Evolutionary conservation across 1,140 invertebrate genomes (phyloP).

Genomic region (Parasteatoda tepidariorum): DNA sequence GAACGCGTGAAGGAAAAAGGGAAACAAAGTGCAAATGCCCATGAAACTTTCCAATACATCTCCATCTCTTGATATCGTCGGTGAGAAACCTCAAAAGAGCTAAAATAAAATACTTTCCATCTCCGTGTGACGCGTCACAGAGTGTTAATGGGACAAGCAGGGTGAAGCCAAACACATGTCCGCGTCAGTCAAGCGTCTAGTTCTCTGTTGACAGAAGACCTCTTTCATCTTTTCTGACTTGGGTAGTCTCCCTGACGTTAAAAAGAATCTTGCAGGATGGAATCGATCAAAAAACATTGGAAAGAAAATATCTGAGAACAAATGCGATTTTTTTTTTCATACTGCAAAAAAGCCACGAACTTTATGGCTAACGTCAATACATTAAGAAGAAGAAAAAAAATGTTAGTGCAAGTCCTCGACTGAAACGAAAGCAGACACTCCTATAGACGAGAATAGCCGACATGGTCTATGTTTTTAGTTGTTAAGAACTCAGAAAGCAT

Average conservation of each 20-base stretch:
- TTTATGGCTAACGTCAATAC: too few species aligned
- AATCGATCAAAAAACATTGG: constrained; percentile 20
- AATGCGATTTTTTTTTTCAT: neutral
- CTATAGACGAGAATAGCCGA: too few species aligned
- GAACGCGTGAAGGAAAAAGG: too few species aligned
- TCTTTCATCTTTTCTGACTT: neutral
- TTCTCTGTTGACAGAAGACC: constrained; percentile 7
- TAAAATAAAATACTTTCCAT: constrained; percentile 36
- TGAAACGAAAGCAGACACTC: too few species aligned
- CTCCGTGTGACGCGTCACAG: constrained; percentile 26
- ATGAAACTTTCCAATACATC: neutral
- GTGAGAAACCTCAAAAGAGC: constrained; percentile 10
- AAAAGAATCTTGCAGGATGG: neutral
- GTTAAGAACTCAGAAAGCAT: too few species aligned
- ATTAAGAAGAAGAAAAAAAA: too few species aligned
- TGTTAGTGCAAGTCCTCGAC: too few species aligned
- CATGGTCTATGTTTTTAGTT: too few species aligned
- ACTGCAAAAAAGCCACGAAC: neutral
- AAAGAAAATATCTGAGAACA: neutral
- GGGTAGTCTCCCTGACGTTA: neutral
- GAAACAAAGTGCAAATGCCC: neutral
- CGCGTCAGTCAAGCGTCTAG: constrained; percentile 7
- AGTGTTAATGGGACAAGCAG: constrained; percentile 21
- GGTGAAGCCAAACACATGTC: constrained; percentile 30
- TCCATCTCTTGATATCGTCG: neutral